phyloP scores from a whole-genome alignment of 2,888 invertebrate species.

The Limnephilus lunatus region DNA sequence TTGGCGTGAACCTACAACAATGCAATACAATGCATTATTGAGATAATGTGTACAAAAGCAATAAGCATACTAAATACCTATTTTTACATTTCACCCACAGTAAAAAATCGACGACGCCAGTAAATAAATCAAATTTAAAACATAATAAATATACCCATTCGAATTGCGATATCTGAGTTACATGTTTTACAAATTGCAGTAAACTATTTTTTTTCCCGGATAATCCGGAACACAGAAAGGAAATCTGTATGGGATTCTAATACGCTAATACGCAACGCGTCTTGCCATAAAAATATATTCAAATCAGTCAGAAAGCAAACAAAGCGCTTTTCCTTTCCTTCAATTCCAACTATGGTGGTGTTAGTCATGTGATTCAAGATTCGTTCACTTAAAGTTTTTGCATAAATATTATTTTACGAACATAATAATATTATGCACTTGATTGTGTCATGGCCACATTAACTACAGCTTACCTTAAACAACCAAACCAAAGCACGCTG shows the following conservation, averaged over 20 bases:
- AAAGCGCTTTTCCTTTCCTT: conserved; percentile 10
- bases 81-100: too few relatives aligned
- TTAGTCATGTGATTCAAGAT: not conserved
- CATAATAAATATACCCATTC: too few relatives aligned
- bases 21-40: too few relatives aligned
- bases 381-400: not conserved
- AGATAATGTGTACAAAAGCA: too few relatives aligned
- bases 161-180: too few relatives aligned
- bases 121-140: too few relatives aligned
- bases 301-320: not conserved
- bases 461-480: not conserved
- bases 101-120: too few relatives aligned
- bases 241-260: not conserved
- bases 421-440: not conserved
- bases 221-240: not conserved
- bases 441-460: not conserved
- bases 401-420: not conserved
- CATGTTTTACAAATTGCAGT: too few relatives aligned
- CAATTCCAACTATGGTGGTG: not conserved
- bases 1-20: too few relatives aligned
- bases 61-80: too few relatives aligned
- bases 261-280: conserved; percentile 19
- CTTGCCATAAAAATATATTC: conserved; percentile 6
- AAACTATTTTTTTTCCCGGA: too few relatives aligned
- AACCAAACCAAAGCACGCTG: not conserved